Evolutionary conservation across 2,888 invertebrate species (phyloP), one percentile per base, ranked within the genome.

Genomic region (Campoletis raptor): DNA sequence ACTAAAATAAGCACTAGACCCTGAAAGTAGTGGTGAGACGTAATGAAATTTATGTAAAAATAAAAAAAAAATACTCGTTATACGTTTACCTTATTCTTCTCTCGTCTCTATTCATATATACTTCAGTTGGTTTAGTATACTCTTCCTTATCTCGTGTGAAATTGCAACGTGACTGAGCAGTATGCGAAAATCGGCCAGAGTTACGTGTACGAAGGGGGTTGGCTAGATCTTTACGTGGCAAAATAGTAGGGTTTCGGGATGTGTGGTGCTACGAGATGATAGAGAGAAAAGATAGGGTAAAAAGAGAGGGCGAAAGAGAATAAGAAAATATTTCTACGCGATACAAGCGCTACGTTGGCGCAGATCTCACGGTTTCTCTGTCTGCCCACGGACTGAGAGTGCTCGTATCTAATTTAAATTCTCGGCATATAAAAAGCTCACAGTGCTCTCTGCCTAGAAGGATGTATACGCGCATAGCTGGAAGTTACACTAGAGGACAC

Each of bases 361-460:
- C 72, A 78, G 87, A 86, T 87, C 85, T 87, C 85, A 83, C 57
- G 73, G 84, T 74, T 80, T 70, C 76, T 85, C 73, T 81, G 81
- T 70, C 76, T 40, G 86, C 89, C 88, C 90, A 89, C 83, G 89
- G 90, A 90, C 90, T 88, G 91, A 89, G 91, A 91, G 91, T 89
- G 90, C 91, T 92, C 92, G 92, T 93, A 93, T 92, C 93, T 93
- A 93, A 93, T 93, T 93, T 93, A 93, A 93, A 93, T 93, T 93
- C 93, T 90, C 91, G 91, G 91, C 92, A 91, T 92, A 78, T 85
- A 92, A 92, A 92, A 92, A 92, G 92, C 91, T 92, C 91, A 90
- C 91, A 91, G 48, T 81, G 81, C 80, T 69, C 73, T 73, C 61
- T 64, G 82, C 81, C 78, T 54, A 57, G 42, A 64, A 81, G 67